Conservation (phyloP, 2,888 invertebrate genomes). For the Cataglyphis albicans region DNA sequence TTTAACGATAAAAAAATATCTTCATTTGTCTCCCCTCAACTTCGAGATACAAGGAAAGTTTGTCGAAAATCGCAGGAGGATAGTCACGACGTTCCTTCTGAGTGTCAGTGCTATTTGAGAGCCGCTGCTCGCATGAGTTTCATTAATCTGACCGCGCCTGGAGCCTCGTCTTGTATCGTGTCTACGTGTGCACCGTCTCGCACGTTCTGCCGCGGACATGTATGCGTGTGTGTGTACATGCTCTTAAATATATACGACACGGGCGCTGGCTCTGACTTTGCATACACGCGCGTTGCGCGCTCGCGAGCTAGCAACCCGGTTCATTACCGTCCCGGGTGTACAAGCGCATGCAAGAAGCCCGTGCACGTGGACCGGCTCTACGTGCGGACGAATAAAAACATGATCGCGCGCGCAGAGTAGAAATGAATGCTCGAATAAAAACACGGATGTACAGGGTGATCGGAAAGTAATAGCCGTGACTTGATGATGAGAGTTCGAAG, state of each 20-base stretch:
- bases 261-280: conserved; percentile 21
- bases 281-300: conserved; percentile 8
- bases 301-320: conserved; percentile 44
- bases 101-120: conserved; percentile 66
- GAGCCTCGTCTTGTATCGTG: conserved; percentile 73
- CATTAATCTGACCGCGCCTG: conserved; percentile 83
- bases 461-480: conserved; percentile 49
- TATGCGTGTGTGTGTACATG: conserved; percentile 18
- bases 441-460: conserved; percentile 56
- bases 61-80: background rate
- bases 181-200: conserved; percentile 70
- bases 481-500: conserved; percentile 14
- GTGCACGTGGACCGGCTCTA: conserved; percentile 44
- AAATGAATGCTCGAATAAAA: conserved; percentile 54
- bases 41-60: background rate
- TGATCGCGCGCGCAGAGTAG: conserved; percentile 39
- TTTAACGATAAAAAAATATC: background rate
- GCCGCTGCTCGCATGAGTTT: conserved; percentile 78
- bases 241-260: conserved; percentile 47
- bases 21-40: background rate
- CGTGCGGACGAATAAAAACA: conserved; percentile 49
- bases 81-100: conserved; percentile 1
- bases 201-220: conserved; percentile 59
- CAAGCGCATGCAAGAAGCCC: conserved; percentile 30
- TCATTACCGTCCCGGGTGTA: conserved; percentile 50